A percentile compares a stretch with the other conserved stretches of the same genome.
Evolutionary conservation across 2,113 vertebrate species (phyloP).

Genomic region (Actinemys pallida): DNA sequence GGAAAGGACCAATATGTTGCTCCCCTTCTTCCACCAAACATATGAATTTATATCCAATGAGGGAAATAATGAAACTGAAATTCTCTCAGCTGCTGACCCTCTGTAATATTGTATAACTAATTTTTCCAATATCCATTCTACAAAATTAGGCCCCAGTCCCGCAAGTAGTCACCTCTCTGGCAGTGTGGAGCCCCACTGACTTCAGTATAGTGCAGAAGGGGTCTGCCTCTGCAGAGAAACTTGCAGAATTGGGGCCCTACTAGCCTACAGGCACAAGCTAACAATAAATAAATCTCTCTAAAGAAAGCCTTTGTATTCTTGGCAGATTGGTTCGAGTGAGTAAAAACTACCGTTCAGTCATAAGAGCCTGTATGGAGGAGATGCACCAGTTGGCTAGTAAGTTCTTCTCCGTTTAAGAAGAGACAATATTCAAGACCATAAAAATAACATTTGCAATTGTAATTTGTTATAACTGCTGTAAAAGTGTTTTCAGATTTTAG

Average conservation of each 20-base stretch:
- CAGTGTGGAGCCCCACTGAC: rapidly evolving
- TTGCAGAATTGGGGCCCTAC: background rate
- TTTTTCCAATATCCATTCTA: background rate
- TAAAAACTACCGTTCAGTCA: conserved; percentile 96
- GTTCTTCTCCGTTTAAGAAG: background rate
- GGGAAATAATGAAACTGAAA: rapidly evolving
- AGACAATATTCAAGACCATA: background rate
- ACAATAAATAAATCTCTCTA: background rate
- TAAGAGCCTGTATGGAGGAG: conserved; percentile 96
- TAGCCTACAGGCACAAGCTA: rapidly evolving
- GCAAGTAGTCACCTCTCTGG: rapidly evolving
- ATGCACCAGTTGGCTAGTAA: conserved; percentile 90
- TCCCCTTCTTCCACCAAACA: background rate
- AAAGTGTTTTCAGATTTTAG: background rate
- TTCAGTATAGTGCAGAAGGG: rapidly evolving
- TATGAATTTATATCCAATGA: no score
- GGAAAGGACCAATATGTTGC: background rate
- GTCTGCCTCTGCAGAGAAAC: background rate
- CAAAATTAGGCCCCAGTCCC: background rate
- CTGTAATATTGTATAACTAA: background rate
- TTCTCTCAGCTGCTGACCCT: background rate
- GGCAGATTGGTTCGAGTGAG: conserved; percentile 93
- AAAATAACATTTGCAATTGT: background rate
- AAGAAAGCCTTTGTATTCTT: conserved; percentile 20
- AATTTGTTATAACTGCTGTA: background rate